A percentile compares a stretch with the other conserved stretches of the same genome.
phyloP scores from a whole-genome alignment of 2,888 invertebrate species.

The Acrobasis consociella region DNA sequence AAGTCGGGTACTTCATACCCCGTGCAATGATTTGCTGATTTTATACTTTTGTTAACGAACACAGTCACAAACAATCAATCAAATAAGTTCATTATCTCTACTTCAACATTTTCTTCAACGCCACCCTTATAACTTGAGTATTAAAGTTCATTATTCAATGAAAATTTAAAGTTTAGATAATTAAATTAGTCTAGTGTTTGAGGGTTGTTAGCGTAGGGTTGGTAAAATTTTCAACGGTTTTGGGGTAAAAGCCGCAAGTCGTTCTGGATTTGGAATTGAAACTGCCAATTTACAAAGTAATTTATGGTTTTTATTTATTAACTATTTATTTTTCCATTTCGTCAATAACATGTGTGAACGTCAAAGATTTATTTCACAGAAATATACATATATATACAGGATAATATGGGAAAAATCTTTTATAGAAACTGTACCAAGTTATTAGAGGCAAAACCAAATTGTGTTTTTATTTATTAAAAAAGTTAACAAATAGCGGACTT shows the following conservation, averaged over 20 bases:
- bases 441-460: too few species aligned
- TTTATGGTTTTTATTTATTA: background rate
- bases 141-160: constrained; percentile 13
- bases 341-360: too few species aligned
- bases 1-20: constrained; percentile 4
- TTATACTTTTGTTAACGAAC: constrained; percentile 23
- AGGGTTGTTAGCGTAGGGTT: constrained; percentile 17
- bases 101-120: background rate
- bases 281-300: background rate
- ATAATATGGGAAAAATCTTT: too few species aligned
- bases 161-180: constrained; percentile 13
- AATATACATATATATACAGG: too few species aligned
- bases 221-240: constrained; percentile 5
- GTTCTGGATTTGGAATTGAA: background rate
- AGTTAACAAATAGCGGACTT: too few species aligned
- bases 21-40: constrained; percentile 22
- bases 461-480: too few species aligned
- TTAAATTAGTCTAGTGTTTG: constrained; percentile 20
- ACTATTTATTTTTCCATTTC: background rate
- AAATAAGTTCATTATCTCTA: constrained; percentile 1
- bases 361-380: too few species aligned
- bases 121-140: background rate
- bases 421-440: too few species aligned
- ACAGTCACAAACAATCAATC: constrained; percentile 18
- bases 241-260: constrained; percentile 11